Evolutionary conservation across 2,113 vertebrate genomes (phyloP).

Genomic region (Falcunculus frontatus): DNA sequence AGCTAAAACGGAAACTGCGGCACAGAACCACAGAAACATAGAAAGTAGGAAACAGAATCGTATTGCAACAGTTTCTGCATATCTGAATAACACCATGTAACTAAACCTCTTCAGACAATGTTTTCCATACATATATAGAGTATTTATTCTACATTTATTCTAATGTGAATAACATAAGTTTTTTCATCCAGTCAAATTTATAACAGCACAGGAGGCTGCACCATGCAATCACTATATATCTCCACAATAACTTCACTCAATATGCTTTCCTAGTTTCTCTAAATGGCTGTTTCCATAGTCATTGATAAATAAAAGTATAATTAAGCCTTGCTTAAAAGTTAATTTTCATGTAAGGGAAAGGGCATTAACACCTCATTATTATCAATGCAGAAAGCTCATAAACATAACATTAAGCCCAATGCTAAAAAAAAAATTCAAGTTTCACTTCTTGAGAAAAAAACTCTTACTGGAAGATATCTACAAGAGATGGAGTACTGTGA

Average conservation of each 20-base stretch:
- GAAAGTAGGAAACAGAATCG: not conserved
- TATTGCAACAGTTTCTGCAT: not conserved
- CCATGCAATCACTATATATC: not conserved
- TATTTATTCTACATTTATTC: not conserved
- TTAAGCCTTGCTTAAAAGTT: slow-evolving; percentile 44
- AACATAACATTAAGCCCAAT: not conserved
- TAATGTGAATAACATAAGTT: not conserved
- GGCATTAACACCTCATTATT: not conserved
- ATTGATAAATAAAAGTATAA: slow-evolving; percentile 5
- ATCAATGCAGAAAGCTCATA: not conserved
- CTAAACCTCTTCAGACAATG: not conserved
- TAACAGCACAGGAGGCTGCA: not conserved
- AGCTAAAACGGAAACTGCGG: not conserved
- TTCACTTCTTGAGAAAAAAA: not conserved
- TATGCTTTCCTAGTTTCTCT: not conserved
- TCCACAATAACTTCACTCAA: not conserved
- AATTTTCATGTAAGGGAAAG: slow-evolving; percentile 1
- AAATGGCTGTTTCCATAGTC: not conserved
- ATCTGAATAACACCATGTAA: not conserved
- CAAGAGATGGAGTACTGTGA: slow-evolving; percentile 75
- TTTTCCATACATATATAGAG: not conserved
- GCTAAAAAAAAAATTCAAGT: not conserved
- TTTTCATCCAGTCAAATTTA: not conserved
- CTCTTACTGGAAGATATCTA: not conserved
- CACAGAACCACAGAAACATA: not conserved